These are phyloP conservation scores for Bursaphelenchus mucronatus DNA, from an alignment of 1,140 invertebrate genomes.

Conservation along the genomic window DNA sequence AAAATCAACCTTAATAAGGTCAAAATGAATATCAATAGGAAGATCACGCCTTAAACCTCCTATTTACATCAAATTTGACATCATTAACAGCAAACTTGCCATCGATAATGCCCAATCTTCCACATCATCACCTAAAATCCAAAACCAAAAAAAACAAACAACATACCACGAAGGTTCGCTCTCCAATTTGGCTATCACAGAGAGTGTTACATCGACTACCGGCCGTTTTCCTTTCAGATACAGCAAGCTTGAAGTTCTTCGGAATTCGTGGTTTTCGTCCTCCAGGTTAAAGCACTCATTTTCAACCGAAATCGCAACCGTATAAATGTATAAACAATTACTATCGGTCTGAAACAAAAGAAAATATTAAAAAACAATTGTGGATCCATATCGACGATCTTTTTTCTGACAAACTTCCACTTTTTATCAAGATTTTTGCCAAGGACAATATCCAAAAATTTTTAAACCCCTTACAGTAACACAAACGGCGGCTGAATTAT, in stretches of 20 bases:
- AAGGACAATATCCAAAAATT: neutral
- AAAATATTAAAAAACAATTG: neutral
- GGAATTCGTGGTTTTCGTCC: slow-evolving; percentile 21
- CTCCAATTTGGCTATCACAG: slow-evolving; percentile 46
- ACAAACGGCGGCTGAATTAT: slow-evolving; percentile 45
- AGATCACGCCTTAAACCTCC: no score
- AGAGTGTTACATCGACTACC: slow-evolving; percentile 24
- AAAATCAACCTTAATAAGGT: no score
- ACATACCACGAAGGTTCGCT: slow-evolving; percentile 34
- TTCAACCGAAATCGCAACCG: slow-evolving; percentile 36
- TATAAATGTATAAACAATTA: slow-evolving; percentile 43
- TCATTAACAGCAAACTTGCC: no score
- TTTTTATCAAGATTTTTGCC: neutral
- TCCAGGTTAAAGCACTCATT: slow-evolving; percentile 35
- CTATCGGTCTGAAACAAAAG: slow-evolving; percentile 31
- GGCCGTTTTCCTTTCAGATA: slow-evolving; percentile 35
- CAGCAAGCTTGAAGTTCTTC: slow-evolving; percentile 33
- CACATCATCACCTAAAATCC: neutral
- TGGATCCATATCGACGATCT: neutral
- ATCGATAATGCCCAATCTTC: no score
- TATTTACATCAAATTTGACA: no score
- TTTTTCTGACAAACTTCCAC: neutral
- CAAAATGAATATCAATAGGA: no score
- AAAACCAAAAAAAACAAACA: neutral
- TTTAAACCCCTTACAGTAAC: slow-evolving; percentile 29